Conservation (phyloP, 2,888 invertebrate genomes). For the Netelia melanura region DNA sequence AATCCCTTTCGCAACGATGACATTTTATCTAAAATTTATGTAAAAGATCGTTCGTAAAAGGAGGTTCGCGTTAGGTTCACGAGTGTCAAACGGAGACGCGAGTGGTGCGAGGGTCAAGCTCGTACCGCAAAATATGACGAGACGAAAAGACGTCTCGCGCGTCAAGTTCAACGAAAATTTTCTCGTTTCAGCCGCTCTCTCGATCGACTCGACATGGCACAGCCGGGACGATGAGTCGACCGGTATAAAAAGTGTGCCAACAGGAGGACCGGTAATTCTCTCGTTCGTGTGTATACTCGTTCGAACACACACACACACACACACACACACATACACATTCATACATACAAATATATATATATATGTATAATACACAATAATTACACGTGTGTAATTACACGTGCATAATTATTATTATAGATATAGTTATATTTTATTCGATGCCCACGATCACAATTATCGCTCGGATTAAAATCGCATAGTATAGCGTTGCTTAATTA, state of each 20-base stretch:
- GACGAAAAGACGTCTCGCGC: not conserved
- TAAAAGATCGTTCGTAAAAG: not conserved
- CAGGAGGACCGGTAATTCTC: constrained; percentile 26
- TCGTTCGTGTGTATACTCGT: not conserved
- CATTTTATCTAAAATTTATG: not conserved
- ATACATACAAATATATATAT: not conserved
- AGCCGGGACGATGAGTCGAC: constrained; percentile 11
- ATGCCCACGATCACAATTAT: constrained; percentile 7
- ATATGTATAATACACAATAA: not conserved
- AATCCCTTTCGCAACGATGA: no score
- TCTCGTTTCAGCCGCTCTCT: constrained; percentile 14
- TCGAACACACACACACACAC: not conserved
- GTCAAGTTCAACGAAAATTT: constrained; percentile 13
- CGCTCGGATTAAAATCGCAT: not conserved
- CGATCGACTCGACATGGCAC: not conserved
- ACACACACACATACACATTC: not conserved
- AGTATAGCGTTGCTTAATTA: not conserved
- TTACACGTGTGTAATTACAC: not conserved
- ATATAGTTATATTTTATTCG: not conserved
- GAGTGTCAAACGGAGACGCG: not conserved
- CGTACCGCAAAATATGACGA: constrained; percentile 1
- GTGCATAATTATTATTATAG: not conserved
- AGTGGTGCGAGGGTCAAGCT: not conserved
- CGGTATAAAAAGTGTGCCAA: constrained; percentile 50
- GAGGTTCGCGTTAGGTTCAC: not conserved